Percentiles rank a stretch among this genome's conserved stretches.
These are phyloP conservation scores for Gobiocypris rarus DNA, from an alignment of 2,113 vertebrate genomes.

Conservation along the genomic window DNA sequence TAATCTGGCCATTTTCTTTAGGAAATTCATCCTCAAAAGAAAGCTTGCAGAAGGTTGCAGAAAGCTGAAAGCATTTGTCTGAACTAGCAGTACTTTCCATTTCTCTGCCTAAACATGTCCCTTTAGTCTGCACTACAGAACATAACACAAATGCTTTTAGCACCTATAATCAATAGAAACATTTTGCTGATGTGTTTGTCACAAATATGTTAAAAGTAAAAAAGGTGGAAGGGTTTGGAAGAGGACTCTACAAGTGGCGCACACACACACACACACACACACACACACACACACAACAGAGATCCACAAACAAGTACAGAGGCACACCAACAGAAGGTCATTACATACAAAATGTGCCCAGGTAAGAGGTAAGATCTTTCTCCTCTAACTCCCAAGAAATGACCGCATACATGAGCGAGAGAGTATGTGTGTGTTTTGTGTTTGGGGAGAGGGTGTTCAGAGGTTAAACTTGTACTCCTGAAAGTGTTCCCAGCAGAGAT, in stretches of 20 bases:
- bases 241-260: neutral
- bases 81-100: constrained; percentile 9
- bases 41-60: neutral
- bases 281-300: neutral
- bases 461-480: constrained; percentile 82
- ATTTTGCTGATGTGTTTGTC: neutral
- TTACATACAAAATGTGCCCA: constrained; percentile 64
- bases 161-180: constrained; percentile 34
- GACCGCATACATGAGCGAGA: constrained; percentile 27
- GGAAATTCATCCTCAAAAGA: neutral
- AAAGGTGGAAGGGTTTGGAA: neutral
- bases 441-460: constrained; percentile 65
- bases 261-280: neutral
- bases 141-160: constrained; percentile 33
- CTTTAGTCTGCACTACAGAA: constrained; percentile 18
- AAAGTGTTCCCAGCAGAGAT: constrained; percentile 83
- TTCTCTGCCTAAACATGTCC: neutral
- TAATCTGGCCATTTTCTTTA: neutral
- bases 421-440: constrained; percentile 48
- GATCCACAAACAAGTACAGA: constrained; percentile 9
- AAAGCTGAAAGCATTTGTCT: constrained; percentile 6
- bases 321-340: constrained; percentile 63
- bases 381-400: constrained; percentile 29
- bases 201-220: constrained; percentile 24
- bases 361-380: constrained; percentile 47